Evolutionary conservation across 2,888 invertebrate genomes (phyloP).

Genomic region (Heliconius cydno): DNA sequence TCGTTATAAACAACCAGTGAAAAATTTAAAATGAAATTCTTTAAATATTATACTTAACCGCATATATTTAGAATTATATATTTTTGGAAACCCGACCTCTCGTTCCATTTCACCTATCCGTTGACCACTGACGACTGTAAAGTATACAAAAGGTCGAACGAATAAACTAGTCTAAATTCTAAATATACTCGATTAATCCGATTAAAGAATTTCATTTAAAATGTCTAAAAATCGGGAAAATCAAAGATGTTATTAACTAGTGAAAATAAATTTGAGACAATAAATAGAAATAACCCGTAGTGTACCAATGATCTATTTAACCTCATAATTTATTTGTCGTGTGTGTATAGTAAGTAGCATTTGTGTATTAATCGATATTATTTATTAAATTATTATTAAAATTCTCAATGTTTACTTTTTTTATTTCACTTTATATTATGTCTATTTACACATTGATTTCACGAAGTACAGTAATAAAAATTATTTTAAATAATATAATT

Average conservation of each 20-base stretch:
- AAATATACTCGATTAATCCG: no score
- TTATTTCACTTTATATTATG: background rate
- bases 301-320: constrained; percentile 75
- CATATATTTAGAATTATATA: no score
- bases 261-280: constrained; percentile 65
- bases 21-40: constrained; percentile 30
- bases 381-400: constrained; percentile 78
- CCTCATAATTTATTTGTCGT: constrained; percentile 83
- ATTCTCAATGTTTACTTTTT: constrained; percentile 23
- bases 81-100: no score
- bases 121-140: no score
- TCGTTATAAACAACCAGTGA: constrained; percentile 80
- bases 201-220: no score
- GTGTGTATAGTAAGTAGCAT: constrained; percentile 71
- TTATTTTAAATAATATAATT: background rate
- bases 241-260: no score
- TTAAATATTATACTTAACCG: no score
- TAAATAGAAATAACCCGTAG: constrained; percentile 68
- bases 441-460: background rate
- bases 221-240: no score
- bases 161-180: no score
- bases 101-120: no score
- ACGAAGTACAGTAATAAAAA: background rate
- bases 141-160: no score
- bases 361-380: constrained; percentile 79